Percentiles rank a stretch among this genome's conserved stretches.
These are phyloP conservation scores for Monarcha castaneiventris DNA, from an alignment of 2,113 vertebrate species.

Conservation along the genomic window DNA sequence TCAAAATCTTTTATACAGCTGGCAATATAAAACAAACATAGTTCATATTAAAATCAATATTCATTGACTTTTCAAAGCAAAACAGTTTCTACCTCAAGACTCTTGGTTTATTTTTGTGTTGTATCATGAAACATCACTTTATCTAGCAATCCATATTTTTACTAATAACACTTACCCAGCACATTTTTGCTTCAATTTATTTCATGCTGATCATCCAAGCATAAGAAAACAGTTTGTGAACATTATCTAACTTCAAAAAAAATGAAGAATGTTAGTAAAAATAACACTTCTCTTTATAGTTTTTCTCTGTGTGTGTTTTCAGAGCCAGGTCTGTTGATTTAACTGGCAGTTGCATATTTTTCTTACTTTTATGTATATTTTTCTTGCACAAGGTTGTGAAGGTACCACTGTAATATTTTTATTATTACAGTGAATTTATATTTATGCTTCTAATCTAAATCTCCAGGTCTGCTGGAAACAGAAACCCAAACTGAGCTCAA, in stretches of 20 bases:
- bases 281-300: background rate
- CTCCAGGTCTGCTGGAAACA: background rate
- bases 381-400: background rate
- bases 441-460: background rate
- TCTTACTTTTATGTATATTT: background rate
- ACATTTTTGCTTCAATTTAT: slow-evolving; percentile 24
- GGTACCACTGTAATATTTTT: background rate
- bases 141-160: slow-evolving; percentile 3
- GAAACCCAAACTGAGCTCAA: background rate
- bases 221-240: background rate
- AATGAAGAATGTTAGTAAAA: background rate
- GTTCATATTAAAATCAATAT: slow-evolving; percentile 51
- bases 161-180: slow-evolving; percentile 3
- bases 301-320: background rate
- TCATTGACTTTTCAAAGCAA: slow-evolving; percentile 43
- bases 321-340: background rate
- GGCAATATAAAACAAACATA: background rate
- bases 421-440: background rate
- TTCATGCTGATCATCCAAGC: background rate
- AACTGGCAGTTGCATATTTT: background rate
- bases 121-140: background rate
- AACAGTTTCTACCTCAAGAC: slow-evolving; percentile 5
- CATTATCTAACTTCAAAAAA: background rate
- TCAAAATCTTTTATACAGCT: slow-evolving; percentile 4
- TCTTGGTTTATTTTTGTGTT: slow-evolving; percentile 1